Conservation (phyloP, 2,888 invertebrate species). For the Zeuzera pyrina region DNA sequence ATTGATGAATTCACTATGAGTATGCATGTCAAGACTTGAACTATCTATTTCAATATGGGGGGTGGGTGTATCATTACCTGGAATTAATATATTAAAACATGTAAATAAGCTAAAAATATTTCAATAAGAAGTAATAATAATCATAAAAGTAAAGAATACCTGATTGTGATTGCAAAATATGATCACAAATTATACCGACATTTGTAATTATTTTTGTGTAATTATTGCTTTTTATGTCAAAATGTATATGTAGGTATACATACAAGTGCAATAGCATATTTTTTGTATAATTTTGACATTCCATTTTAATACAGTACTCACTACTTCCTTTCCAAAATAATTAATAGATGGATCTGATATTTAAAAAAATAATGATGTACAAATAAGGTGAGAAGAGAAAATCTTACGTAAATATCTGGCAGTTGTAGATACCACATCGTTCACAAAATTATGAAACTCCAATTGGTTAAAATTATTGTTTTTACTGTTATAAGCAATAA, state of each 20-base stretch:
- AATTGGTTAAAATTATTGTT: conserved; percentile 26
- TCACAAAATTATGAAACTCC: conserved; percentile 40
- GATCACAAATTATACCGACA: too few species aligned
- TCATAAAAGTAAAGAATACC: too few species aligned
- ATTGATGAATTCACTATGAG: conserved; percentile 43
- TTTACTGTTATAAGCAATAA: conserved; percentile 51
- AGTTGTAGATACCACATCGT: conserved; percentile 39
- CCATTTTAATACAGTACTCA: too few species aligned
- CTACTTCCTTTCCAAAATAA: too few species aligned
- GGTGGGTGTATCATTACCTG: conserved; percentile 41
- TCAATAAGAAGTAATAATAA: too few species aligned
- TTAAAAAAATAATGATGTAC: neutral
- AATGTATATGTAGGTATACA: neutral
- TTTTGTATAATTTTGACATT: neutral
- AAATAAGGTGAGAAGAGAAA: neutral
- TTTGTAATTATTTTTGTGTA: neutral
- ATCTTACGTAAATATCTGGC: conserved; percentile 54
- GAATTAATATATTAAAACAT: conserved; percentile 10
- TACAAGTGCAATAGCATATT: neutral
- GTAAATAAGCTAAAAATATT: neutral
- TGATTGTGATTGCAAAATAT: too few species aligned
- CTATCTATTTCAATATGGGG: conserved; percentile 38
- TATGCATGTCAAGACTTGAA: conserved; percentile 31
- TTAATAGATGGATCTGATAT: too few species aligned
- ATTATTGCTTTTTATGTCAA: neutral